A percentile compares a stretch with the other conserved stretches of the same genome.
Evolutionary conservation across 2,888 invertebrate genomes (phyloP).

Genomic region (Rambutsinella grinnellia): DNA sequence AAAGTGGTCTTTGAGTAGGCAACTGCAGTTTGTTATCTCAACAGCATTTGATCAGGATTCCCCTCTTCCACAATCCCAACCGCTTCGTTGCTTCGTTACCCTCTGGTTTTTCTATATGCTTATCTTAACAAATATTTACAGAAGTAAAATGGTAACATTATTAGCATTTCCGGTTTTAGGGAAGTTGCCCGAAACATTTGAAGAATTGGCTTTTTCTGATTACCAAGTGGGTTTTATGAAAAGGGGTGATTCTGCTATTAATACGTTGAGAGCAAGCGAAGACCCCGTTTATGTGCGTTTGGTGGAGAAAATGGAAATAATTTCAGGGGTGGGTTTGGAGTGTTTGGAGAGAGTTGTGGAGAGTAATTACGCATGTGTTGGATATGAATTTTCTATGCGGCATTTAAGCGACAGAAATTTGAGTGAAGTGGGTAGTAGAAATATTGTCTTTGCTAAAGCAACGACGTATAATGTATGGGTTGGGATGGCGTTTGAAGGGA

Average conservation of each 20-base stretch:
- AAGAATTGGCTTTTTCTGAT: slow-evolving; percentile 45
- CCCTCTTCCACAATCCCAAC: slow-evolving; percentile 23
- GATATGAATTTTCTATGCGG: slow-evolving; percentile 44
- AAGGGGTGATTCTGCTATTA: slow-evolving; percentile 54
- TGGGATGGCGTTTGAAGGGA: slow-evolving; percentile 42
- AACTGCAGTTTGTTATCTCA: slow-evolving; percentile 43
- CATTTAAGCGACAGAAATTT: slow-evolving; percentile 51
- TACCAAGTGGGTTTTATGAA: slow-evolving; percentile 56
- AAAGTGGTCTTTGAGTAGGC: slow-evolving; percentile 30
- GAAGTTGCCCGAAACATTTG: slow-evolving; percentile 45
- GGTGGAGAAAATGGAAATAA: slow-evolving; percentile 52
- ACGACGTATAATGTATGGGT: slow-evolving; percentile 52
- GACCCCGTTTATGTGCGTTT: slow-evolving; percentile 54
- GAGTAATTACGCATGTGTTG: slow-evolving; percentile 50
- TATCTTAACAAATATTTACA: slow-evolving; percentile 49
- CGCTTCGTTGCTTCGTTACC: slow-evolving; percentile 38
- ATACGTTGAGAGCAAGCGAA: slow-evolving; percentile 42
- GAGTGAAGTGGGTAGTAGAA: slow-evolving; percentile 34
- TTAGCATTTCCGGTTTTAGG: slow-evolving; percentile 52
- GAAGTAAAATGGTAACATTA: slow-evolving; percentile 45
- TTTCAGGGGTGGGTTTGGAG: slow-evolving; percentile 47
- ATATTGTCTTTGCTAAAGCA: slow-evolving; percentile 51
- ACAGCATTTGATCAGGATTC: slow-evolving; percentile 52
- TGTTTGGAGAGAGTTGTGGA: slow-evolving; percentile 55
- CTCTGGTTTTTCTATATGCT: slow-evolving; percentile 52